Conservation (phyloP, 2,113 vertebrate genomes). For the Mesitornis unicolor region DNA sequence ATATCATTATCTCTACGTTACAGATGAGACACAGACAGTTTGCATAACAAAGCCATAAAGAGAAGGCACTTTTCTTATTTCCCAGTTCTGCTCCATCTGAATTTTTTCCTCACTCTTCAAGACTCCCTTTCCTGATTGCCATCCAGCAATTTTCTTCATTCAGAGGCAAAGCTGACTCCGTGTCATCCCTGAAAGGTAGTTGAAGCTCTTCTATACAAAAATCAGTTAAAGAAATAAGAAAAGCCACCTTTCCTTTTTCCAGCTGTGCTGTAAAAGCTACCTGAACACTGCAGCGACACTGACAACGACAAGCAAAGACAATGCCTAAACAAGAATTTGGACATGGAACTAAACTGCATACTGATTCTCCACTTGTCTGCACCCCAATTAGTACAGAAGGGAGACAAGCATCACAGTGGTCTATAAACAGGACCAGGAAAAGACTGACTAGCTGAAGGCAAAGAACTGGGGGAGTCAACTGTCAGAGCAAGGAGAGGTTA, state of each 20-base stretch:
- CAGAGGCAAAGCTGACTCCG: not conserved
- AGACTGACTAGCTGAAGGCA: not conserved
- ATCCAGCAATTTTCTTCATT: not conserved
- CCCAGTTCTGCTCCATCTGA: not conserved
- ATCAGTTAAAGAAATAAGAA: not conserved
- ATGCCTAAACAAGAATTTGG: not conserved
- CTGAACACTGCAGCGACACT: not conserved
- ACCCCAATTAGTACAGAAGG: not conserved
- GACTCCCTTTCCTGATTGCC: not conserved
- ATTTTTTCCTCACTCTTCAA: not conserved
- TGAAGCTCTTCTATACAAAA: not conserved
- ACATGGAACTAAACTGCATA: not conserved
- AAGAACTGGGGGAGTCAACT: not conserved
- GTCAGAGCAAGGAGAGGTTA: conserved; percentile 12
- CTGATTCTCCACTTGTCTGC: not conserved
- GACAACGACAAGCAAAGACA: not conserved
- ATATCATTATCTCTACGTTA: conserved; percentile 23
- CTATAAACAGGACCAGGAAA: not conserved
- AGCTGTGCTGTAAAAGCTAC: not conserved
- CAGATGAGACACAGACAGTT: not conserved
- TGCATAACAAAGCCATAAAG: not conserved
- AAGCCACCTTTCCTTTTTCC: not conserved
- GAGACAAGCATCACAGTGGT: not conserved
- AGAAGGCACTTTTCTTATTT: not conserved
- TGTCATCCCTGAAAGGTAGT: not conserved